Percentiles rank a stretch among this genome's conserved stretches.
phyloP scores from a whole-genome alignment of 2,113 vertebrate genomes.

The Gracilinanus agilis region DNA sequence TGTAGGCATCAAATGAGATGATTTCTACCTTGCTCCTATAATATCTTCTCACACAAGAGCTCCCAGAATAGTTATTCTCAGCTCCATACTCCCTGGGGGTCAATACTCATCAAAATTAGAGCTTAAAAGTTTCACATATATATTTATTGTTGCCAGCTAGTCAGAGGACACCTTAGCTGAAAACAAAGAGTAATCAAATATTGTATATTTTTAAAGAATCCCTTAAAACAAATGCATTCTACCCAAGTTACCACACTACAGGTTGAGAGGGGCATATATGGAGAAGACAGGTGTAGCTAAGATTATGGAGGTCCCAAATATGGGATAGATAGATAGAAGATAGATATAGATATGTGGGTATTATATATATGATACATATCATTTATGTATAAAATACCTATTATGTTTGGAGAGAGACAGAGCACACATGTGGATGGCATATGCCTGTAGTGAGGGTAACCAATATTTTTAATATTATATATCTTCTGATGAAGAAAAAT shows the following conservation, averaged over 20 bases:
- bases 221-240: not conserved
- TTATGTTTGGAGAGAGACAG: not conserved
- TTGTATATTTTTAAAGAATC: not conserved
- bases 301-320: not conserved
- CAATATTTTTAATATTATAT: not conserved
- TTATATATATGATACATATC: not conserved
- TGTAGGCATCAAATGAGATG: conserved; percentile 17
- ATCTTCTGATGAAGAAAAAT: not conserved
- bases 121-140: not conserved
- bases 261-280: not conserved
- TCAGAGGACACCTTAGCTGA: not conserved
- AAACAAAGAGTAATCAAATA: not conserved
- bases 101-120: not conserved
- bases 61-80: not conserved
- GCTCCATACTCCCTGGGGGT: not conserved
- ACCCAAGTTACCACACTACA: not conserved
- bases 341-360: not conserved
- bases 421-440: not conserved
- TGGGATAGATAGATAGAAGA: not conserved
- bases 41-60: not conserved
- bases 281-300: not conserved
- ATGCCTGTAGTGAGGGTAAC: not conserved
- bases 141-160: not conserved
- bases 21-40: not conserved
- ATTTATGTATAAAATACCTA: not conserved